Evolutionary conservation across 2,888 invertebrate genomes (phyloP).

Genomic region (Nomada fucata): DNA sequence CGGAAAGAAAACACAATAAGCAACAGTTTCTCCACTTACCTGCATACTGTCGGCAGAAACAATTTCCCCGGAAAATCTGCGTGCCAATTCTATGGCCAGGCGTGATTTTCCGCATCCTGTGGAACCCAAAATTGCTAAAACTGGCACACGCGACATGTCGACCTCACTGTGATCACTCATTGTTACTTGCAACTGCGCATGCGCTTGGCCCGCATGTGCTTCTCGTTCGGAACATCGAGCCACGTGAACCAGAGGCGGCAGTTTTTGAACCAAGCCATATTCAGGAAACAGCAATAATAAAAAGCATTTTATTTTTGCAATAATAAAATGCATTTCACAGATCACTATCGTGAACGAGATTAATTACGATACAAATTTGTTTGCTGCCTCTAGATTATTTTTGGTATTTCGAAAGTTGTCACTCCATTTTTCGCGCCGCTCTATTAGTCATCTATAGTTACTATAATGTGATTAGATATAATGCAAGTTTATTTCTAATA

Average conservation of each 20-base stretch:
- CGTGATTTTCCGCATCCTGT: conserved; percentile 99
- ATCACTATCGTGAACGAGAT: not conserved
- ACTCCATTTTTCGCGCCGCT: too few relatives aligned
- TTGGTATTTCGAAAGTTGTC: too few relatives aligned
- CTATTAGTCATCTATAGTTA: not conserved
- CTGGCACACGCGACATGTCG: conserved; percentile 87
- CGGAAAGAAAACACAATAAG: not conserved
- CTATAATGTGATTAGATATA: not conserved
- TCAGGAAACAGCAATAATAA: too few relatives aligned
- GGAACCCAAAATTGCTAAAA: conserved; percentile 96
- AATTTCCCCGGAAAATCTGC: conserved; percentile 94
- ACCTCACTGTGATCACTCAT: conserved; percentile 48
- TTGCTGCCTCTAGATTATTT: not conserved
- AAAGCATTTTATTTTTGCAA: too few relatives aligned
- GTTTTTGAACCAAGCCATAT: conserved; percentile 44
- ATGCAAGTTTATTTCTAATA: not conserved
- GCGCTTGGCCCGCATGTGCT: conserved; percentile 44
- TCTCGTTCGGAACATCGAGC: not conserved
- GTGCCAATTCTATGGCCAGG: conserved; percentile 95
- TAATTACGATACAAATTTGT: too few relatives aligned
- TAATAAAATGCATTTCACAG: too few relatives aligned
- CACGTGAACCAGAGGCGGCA: conserved; percentile 44
- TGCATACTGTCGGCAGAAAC: conserved; percentile 99
- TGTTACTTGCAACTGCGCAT: conserved; percentile 54
- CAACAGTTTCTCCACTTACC: conserved; percentile 85